These are phyloP conservation scores for Belgica antarctica DNA, from an alignment of 2,888 invertebrate genomes.

Conservation along the genomic window DNA sequence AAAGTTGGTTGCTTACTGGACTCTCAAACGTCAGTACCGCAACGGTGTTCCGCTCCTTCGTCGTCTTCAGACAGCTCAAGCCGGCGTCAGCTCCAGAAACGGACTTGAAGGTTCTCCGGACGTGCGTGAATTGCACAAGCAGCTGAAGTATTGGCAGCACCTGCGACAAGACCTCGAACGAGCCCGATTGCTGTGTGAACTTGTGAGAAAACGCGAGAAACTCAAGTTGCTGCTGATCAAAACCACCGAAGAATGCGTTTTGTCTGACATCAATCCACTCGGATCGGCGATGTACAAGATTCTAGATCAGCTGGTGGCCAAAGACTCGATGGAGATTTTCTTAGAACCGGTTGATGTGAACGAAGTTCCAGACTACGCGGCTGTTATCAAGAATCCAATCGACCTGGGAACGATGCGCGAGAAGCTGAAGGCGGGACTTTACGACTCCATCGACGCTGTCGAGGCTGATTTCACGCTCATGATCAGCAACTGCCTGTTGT, in stretches of 20 bases:
- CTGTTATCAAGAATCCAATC: slow-evolving; percentile 82
- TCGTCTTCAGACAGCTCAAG: slow-evolving; percentile 67
- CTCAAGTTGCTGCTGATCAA: slow-evolving; percentile 83
- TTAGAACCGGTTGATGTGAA: slow-evolving; percentile 86
- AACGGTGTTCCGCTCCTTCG: slow-evolving; percentile 94
- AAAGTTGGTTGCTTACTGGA: slow-evolving; percentile 94
- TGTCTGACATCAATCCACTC: slow-evolving; percentile 78
- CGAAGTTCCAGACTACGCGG: slow-evolving; percentile 87
- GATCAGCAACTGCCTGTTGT: slow-evolving; percentile 91
- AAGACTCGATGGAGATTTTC: slow-evolving; percentile 85
- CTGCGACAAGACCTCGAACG: slow-evolving; percentile 91
- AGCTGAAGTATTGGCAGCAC: slow-evolving; percentile 90
- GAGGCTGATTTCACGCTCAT: slow-evolving; percentile 92
- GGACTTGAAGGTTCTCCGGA: slow-evolving; percentile 65
- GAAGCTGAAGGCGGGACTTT: slow-evolving; percentile 68
- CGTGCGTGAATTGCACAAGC: slow-evolving; percentile 74
- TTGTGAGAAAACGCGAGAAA: slow-evolving; percentile 93
- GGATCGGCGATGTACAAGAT: slow-evolving; percentile 75
- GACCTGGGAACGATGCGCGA: slow-evolving; percentile 84
- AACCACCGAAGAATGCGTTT: slow-evolving; percentile 75
- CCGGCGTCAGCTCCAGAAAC: slow-evolving; percentile 57
- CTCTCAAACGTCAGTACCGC: slow-evolving; percentile 87
- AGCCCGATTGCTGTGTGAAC: slow-evolving; percentile 84
- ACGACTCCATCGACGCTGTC: slow-evolving; percentile 72
- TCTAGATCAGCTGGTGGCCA: slow-evolving; percentile 71